Evolutionary conservation across 2,888 invertebrate species (phyloP), one percentile per base, ranked within the genome.

Genomic region (Timema cristinae): DNA sequence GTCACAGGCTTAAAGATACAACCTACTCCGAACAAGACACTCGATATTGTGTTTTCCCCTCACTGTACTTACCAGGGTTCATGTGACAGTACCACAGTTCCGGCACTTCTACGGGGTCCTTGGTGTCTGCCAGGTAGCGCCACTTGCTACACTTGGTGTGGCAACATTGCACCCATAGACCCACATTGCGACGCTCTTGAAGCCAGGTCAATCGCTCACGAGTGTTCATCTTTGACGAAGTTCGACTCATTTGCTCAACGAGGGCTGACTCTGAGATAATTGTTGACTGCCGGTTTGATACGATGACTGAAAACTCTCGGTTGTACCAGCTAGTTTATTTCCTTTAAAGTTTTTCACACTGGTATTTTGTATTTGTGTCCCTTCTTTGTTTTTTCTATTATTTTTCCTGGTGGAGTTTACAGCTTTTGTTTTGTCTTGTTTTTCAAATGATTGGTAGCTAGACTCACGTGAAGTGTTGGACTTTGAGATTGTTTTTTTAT

Each of bases 1-100:
- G 11, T 52, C n/a, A 13, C 11, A 13, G 2, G n/a, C n/a, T 13
- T n/a, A n/a, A n/a, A n/a, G n/a, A n/a, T n/a, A n/a, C n/a, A n/a
- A 52, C 16, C 6, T 66, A 66, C 16, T 7, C 11, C 13, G 13
- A 16, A 66, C 16, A 16, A 32, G n/a, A 66, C 32, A 8, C 15
- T 15, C 11, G n/a, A 52, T 52, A 32, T 7, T 16, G 0, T 5
- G 59, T 59, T 48, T 51, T 9, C n/a, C 75, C 1, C 32, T 32
- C 32, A 32, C 32, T 32, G 32, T 32, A 32, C 32, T 77, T 76
- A 87, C 89, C 88, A 78, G 83, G 79, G 78, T 89, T 88, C 86
- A 89, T 86, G 56, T 78, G 76, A 78, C 90, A 91, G 75, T 83
- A 86, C 90, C 90, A 91, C 70, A 83, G 81, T 2, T 84, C 80